Evolutionary conservation across 30 jellyfish, hydroid and myxozoan genomes (phyloP).

Genomic region (Aurelia coerulea): DNA sequence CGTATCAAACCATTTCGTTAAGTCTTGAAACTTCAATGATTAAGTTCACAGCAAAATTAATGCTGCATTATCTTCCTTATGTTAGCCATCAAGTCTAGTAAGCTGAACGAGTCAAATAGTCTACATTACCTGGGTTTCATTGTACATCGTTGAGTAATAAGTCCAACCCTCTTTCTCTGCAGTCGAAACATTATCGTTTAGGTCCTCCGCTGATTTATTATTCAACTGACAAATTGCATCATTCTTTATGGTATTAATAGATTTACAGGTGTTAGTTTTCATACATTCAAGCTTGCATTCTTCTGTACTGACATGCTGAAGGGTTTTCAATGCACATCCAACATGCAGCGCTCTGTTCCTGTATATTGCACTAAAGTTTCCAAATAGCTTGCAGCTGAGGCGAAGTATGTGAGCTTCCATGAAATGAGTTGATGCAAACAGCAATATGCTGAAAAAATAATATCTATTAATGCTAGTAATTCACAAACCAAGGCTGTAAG

Average conservation of each 20-base stretch:
- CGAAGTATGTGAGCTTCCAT: constrained; percentile 19
- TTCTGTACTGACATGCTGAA: background rate
- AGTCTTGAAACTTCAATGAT: too few relatives aligned
- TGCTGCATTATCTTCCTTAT: too few relatives aligned
- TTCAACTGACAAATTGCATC: constrained; percentile 19
- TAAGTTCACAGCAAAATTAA: too few relatives aligned
- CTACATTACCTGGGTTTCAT: constrained; percentile 5
- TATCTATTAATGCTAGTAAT: too few relatives aligned
- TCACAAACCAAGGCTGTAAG: too few relatives aligned
- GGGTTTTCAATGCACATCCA: background rate
- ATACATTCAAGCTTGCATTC: constrained; percentile 14
- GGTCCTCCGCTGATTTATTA: background rate
- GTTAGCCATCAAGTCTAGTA: too few relatives aligned
- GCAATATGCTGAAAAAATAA: too few relatives aligned
- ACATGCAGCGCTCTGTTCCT: background rate
- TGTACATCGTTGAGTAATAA: constrained; percentile 27
- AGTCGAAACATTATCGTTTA: background rate
- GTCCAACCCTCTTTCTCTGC: constrained; percentile 19
- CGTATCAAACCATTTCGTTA: too few relatives aligned
- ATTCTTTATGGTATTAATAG: constrained; percentile 13
- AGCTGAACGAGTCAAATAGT: background rate
- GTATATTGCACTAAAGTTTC: constrained; percentile 6
- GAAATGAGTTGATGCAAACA: too few relatives aligned
- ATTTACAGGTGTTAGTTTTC: background rate
- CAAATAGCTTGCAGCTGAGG: constrained; percentile 9